Conservation (phyloP, 2,797 vertebrate genomes). For the Cyclopterus lumpus region DNA sequence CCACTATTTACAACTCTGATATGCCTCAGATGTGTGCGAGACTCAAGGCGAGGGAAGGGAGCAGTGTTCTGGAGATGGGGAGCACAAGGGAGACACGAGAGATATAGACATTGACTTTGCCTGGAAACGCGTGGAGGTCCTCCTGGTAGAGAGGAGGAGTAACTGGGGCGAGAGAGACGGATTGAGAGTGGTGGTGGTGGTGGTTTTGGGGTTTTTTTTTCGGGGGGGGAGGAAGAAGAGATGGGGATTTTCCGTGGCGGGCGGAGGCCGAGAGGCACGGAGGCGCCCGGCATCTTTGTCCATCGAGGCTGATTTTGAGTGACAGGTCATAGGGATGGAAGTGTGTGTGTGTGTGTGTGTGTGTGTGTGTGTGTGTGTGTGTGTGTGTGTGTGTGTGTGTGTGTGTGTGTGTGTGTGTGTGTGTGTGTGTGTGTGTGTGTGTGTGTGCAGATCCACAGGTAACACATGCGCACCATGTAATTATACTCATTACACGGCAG, state of each 20-base stretch:
- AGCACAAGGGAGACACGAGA: conserved; percentile 60
- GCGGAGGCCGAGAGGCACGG: conserved; percentile 25
- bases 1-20: conserved; percentile 77
- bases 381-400: conserved; percentile 42
- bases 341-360: conserved; percentile 48
- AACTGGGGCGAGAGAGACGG: conserved; percentile 62
- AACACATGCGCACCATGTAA: conserved; percentile 84
- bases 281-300: conserved; percentile 53
- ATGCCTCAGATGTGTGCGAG: conserved; percentile 67
- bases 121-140: conserved; percentile 66
- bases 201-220: conserved; percentile 45
- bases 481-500: conserved; percentile 85
- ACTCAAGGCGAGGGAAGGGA: conserved; percentile 65
- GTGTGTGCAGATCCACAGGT: conserved; percentile 75
- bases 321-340: conserved; percentile 75
- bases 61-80: conserved; percentile 60
- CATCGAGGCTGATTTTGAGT: conserved; percentile 75
- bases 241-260: conserved; percentile 39
- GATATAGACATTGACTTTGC: conserved; percentile 70
- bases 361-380: conserved; percentile 46
- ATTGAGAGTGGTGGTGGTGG: conserved; percentile 56
- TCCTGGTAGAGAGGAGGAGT: conserved; percentile 63
- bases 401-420: conserved; percentile 48
- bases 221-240: conserved; percentile 9
- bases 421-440: conserved; percentile 44